These are phyloP conservation scores for Drosophila neocordata DNA, from an alignment of 1,140 invertebrate species.

Conservation along the genomic window DNA sequence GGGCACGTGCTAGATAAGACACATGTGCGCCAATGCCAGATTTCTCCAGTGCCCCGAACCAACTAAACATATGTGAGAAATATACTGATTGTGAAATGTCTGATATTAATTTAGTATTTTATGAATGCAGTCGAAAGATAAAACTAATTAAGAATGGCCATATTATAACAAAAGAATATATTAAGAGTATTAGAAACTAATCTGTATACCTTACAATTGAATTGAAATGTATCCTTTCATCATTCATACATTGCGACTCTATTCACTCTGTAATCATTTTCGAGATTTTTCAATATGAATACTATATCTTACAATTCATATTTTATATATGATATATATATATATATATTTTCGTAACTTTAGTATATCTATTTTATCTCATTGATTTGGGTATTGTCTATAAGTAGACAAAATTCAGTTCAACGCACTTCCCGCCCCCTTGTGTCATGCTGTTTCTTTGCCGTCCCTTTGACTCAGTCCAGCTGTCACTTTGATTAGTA, in stretches of 20 bases:
- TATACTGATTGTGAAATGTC: not conserved
- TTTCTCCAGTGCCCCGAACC: not conserved
- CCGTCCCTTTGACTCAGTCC: conserved; percentile 18
- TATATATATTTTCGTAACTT: not conserved
- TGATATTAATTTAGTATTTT: conserved; percentile 5
- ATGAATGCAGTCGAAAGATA: conserved; percentile 1
- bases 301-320: no score
- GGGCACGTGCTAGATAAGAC: conserved; percentile 55
- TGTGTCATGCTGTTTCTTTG: no score
- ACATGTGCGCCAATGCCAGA: conserved; percentile 1
- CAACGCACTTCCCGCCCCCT: not conserved
- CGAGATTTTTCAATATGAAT: no score
- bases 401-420: not conserved
- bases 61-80: no score
- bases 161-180: no score
- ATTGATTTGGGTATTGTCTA: not conserved
- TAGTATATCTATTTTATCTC: not conserved
- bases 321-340: no score
- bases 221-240: no score
- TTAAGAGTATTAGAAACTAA: no score
- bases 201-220: no score
- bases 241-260: no score
- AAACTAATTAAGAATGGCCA: not conserved
- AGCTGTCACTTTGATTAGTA: conserved; percentile 67
- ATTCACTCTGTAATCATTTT: no score